A percentile compares a stretch with the other conserved stretches of the same genome.
phyloP scores from a whole-genome alignment of 2,797 vertebrate species.

The Philypnodon macrostomus region DNA sequence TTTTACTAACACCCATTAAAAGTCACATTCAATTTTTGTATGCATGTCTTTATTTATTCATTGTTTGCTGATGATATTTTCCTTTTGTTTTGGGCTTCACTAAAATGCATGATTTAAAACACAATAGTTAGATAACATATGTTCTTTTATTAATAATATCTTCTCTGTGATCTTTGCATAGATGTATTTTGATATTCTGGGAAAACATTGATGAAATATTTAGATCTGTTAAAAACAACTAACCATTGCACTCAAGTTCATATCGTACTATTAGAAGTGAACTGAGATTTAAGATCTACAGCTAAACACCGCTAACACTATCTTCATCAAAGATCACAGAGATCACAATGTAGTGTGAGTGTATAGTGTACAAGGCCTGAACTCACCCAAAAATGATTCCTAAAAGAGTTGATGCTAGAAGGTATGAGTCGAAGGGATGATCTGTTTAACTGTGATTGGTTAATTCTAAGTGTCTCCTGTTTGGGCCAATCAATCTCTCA shows the following conservation, averaged over 20 bases:
- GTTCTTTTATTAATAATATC: slow-evolving; percentile 36
- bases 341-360: slow-evolving; percentile 45
- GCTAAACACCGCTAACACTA: slow-evolving; percentile 13
- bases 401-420: background rate
- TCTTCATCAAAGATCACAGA: slow-evolving; percentile 71
- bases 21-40: slow-evolving; percentile 46
- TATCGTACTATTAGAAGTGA: slow-evolving; percentile 24
- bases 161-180: slow-evolving; percentile 77
- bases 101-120: slow-evolving; percentile 69
- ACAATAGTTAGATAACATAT: slow-evolving; percentile 51
- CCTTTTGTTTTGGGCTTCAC: slow-evolving; percentile 50
- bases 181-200: slow-evolving; percentile 31
- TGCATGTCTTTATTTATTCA: slow-evolving; percentile 74
- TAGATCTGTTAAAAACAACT: slow-evolving; percentile 14
- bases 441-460: background rate
- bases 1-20: slow-evolving; percentile 80
- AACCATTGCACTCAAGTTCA: slow-evolving; percentile 22
- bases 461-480: too few relatives aligned
- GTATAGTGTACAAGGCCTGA: slow-evolving; percentile 39
- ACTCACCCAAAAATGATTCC: slow-evolving; percentile 38
- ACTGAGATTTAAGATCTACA: slow-evolving; percentile 19
- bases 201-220: slow-evolving; percentile 13
- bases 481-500: too few relatives aligned
- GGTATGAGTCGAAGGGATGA: background rate
- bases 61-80: slow-evolving; percentile 53